Percentiles rank a stretch among this genome's conserved stretches.
Conservation (phyloP, 2,888 invertebrate genomes). For the Nomada flava region DNA sequence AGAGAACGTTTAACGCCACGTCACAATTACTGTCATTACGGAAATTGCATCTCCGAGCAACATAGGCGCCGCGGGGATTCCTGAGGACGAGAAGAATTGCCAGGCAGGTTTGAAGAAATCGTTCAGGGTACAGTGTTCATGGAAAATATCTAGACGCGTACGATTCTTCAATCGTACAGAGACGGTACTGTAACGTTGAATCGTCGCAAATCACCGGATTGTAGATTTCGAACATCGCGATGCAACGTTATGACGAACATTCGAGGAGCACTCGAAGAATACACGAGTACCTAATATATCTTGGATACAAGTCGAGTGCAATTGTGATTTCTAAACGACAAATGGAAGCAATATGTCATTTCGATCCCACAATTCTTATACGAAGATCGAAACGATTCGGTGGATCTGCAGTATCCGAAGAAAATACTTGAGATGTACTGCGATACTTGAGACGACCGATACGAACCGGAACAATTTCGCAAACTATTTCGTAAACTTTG, state of each 20-base stretch:
- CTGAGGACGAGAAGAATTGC: background rate
- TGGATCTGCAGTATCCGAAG: background rate
- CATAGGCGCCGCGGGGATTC: background rate
- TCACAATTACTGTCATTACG: slow-evolving; percentile 51
- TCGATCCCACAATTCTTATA: slow-evolving; percentile 2
- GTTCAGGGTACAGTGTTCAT: background rate
- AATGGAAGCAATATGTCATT: slow-evolving; percentile 24
- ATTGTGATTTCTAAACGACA: slow-evolving; percentile 33
- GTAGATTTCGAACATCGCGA: background rate
- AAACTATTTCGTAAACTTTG: background rate
- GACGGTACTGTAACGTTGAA: too few relatives aligned
- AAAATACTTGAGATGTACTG: background rate
- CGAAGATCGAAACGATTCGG: background rate
- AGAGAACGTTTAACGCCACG: slow-evolving; percentile 37
- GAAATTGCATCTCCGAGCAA: too few relatives aligned
- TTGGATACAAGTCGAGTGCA: slow-evolving; percentile 21
- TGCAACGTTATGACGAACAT: background rate
- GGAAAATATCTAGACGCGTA: too few relatives aligned
- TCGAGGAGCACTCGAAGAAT: background rate
- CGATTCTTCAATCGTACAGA: too few relatives aligned
- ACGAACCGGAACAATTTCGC: too few relatives aligned
- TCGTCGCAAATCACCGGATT: background rate
- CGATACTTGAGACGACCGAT: too few relatives aligned
- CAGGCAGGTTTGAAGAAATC: background rate
- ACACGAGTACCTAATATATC: slow-evolving; percentile 7